Base-by-base conservation (phyloP, 2,113 vertebrate genomes). In the Rhea pennata region DNA sequence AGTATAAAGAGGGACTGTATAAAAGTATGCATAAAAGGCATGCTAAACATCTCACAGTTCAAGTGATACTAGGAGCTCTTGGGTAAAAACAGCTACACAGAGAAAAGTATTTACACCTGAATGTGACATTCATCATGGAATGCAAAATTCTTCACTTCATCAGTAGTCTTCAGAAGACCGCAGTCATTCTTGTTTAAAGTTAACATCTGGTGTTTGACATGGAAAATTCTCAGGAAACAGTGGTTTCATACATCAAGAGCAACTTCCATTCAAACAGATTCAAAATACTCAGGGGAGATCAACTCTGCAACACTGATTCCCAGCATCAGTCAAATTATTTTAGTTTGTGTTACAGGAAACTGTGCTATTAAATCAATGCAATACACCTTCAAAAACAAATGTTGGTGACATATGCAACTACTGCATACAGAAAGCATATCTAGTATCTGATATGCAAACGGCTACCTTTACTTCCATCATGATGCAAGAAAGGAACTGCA, bases 221-320 rank as follows among this genome's bases (percentile, higher is more conserved):
- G 84, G 96, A 98, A 98, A 97, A 95, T 92, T 98, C 93, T 97
- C 90, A 97, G 96, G 92, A 97, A 98, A 97, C 86, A 95, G 95
- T 93, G 92, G 91, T 88, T 97, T 97, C 94, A 95, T 86, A 97
- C 48, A 95, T 86, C 86, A 92, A 88, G 54, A 81, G 80, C 84
- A 96, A 97, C 85, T 98, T 97, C 79, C 77, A 97, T 94, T 97
- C 80, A 97, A 96, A 95, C 17, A 92, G 80, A 96, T 87, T 94
- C 72, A 92, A 96, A 97, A 96, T 92, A 83, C 61, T 87, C 31
- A 40, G 42, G 78, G 56, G 56, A 15, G 56, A 29, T 79, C 33
- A 83, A 33, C 29, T 78, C 67, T 78, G 46, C 27, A 94, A 74
- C n/a, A 67, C 10, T 33, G 64, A 92, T 48, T 84, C 40, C 31